A percentile compares a stretch with the other conserved stretches of the same genome.
These are phyloP conservation scores for Phalacrocorax brasilianus DNA, from an alignment of 2,113 vertebrate genomes.

Conservation along the genomic window DNA sequence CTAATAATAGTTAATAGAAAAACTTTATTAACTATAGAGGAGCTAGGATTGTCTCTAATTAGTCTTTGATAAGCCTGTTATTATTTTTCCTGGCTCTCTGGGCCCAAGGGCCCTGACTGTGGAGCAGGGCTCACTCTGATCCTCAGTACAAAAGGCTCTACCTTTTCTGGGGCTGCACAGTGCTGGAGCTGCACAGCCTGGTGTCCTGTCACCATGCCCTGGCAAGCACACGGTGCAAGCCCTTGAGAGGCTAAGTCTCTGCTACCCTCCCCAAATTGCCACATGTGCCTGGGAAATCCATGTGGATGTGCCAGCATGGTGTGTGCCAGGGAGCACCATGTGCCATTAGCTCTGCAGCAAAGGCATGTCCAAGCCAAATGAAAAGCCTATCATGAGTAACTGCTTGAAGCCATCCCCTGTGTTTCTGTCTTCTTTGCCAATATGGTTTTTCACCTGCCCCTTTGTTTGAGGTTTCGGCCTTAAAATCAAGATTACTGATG, in stretches of 20 bases:
- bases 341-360: not conserved
- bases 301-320: not conserved
- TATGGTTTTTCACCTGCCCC: not conserved
- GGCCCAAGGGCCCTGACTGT: not conserved
- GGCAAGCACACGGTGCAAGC: too few relatives aligned
- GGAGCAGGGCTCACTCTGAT: not conserved
- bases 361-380: not conserved
- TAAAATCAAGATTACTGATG: not conserved
- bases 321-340: accelerated
- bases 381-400: not conserved
- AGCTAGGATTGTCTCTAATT: not conserved
- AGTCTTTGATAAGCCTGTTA: not conserved
- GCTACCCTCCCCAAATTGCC: not conserved
- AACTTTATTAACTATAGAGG: not conserved
- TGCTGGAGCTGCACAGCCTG: not conserved
- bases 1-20: not conserved
- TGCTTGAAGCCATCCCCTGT: not conserved
- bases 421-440: not conserved
- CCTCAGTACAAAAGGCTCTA: not conserved
- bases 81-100: not conserved
- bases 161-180: not conserved
- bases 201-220: not conserved
- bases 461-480: not conserved
- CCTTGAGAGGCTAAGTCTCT: not conserved
- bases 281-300: not conserved